A percentile compares a stretch with the other conserved stretches of the same genome.
Conservation (phyloP, 2,797 vertebrate genomes). For the Lycodopsis pacificus region DNA sequence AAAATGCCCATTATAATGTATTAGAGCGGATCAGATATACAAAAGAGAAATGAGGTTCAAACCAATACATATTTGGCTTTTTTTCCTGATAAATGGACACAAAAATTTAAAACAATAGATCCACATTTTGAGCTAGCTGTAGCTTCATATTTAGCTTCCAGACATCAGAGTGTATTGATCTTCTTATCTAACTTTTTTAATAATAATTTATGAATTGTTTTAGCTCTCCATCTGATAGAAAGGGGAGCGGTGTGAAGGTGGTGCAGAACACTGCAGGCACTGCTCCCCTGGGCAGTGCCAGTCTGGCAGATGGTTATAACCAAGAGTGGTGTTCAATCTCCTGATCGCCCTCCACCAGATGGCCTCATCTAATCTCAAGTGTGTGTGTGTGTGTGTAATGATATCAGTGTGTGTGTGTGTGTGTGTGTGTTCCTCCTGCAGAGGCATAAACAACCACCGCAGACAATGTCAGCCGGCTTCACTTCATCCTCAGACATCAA, state of each 20-base stretch:
- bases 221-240: conserved; percentile 8
- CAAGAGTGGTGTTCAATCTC: conserved; percentile 80
- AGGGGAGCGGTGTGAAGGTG: conserved; percentile 41
- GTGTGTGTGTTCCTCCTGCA: conserved; percentile 48
- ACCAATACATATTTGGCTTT: neutral
- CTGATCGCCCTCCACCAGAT: conserved; percentile 75
- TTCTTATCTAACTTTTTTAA: neutral
- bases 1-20: neutral
- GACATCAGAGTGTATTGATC: neutral
- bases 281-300: conserved; percentile 56
- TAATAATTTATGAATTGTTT: neutral
- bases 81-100: neutral
- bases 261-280: conserved; percentile 40
- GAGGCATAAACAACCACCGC: conserved; percentile 65
- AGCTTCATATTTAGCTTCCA: neutral
- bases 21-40: neutral
- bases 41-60: neutral
- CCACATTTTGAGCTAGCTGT: neutral
- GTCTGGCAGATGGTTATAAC: conserved; percentile 80
- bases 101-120: neutral
- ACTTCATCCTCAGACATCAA: conserved; percentile 67
- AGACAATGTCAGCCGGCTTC: conserved; percentile 72
- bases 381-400: conserved; percentile 28
- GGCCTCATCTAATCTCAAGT: conserved; percentile 78
- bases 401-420: conserved; percentile 28